Evolutionary conservation across 64 coral and sea anemone species (phyloP).

Genomic region (Dendronephthya gigantea): DNA sequence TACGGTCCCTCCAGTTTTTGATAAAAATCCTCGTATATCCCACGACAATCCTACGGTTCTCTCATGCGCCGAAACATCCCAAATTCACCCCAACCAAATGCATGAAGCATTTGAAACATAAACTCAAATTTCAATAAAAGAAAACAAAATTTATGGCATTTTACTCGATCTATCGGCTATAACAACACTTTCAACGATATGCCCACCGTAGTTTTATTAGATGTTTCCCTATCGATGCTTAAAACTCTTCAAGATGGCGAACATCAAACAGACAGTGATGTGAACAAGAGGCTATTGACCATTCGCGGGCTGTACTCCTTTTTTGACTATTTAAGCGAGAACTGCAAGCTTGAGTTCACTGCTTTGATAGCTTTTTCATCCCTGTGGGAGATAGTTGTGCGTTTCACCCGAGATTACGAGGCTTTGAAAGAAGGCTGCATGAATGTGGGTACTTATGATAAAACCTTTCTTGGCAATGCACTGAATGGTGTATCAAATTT

Average conservation of each 20-base stretch:
- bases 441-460: constrained; percentile 87
- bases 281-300: constrained; percentile 66
- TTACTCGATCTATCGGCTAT: background rate
- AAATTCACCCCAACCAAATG: background rate
- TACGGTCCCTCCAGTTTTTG: too few species aligned
- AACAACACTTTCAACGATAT: background rate
- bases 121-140: background rate
- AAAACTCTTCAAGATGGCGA: constrained; percentile 58
- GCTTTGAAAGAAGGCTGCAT: constrained; percentile 81
- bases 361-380: constrained; percentile 93
- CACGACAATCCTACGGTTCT: background rate
- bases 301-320: constrained; percentile 67
- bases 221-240: constrained; percentile 93
- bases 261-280: constrained; percentile 31
- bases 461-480: constrained; percentile 83
- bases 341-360: constrained; percentile 86
- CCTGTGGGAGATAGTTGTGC: constrained; percentile 91
- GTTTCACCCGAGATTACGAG: constrained; percentile 88
- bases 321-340: constrained; percentile 72
- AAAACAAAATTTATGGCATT: background rate
- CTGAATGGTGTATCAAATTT: constrained; percentile 78
- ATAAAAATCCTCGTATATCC: background rate
- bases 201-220: constrained; percentile 93
- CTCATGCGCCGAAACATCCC: background rate
- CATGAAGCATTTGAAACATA: background rate